phyloP scores from a whole-genome alignment of 2,888 invertebrate genomes.

The Pachliopta kotzebuea region DNA sequence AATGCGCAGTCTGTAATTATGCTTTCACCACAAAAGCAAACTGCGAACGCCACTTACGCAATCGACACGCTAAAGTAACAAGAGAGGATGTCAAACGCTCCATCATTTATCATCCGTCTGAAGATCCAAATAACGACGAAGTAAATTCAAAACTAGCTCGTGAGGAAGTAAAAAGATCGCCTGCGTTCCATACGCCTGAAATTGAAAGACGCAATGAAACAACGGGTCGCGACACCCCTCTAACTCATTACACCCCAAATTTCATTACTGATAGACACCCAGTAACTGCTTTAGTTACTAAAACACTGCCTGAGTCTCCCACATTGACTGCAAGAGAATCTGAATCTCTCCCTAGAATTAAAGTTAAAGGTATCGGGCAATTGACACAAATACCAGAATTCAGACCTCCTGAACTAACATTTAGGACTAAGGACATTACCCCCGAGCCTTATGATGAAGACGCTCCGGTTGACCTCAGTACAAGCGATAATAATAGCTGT shows the following conservation, averaged over 20 bases:
- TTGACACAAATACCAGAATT: slow-evolving; percentile 80
- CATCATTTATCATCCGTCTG: slow-evolving; percentile 92
- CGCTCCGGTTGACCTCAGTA: slow-evolving; percentile 86
- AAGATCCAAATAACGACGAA: slow-evolving; percentile 90
- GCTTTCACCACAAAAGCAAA: slow-evolving; percentile 99
- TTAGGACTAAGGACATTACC: slow-evolving; percentile 56
- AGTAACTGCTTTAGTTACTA: slow-evolving; percentile 56
- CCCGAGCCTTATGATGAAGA: slow-evolving; percentile 71
- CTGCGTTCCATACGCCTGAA: slow-evolving; percentile 78
- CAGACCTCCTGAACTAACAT: slow-evolving; percentile 57
- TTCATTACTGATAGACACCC: slow-evolving; percentile 74
- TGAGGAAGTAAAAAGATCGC: slow-evolving; percentile 79
- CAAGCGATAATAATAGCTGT: slow-evolving; percentile 74
- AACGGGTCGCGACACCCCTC: slow-evolving; percentile 65
- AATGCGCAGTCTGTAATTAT: slow-evolving; percentile 96
- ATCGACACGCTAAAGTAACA: slow-evolving; percentile 92
- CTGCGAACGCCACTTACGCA: slow-evolving; percentile 96
- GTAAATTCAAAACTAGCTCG: slow-evolving; percentile 77
- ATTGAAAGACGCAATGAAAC: slow-evolving; percentile 65
- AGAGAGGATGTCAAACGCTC: slow-evolving; percentile 94
- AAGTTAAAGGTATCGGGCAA: slow-evolving; percentile 83
- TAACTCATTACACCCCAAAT: slow-evolving; percentile 67
- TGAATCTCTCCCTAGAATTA: slow-evolving; percentile 73
- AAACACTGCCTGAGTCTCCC: slow-evolving; percentile 61
- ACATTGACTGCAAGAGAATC: slow-evolving; percentile 57